A percentile compares a stretch with the other conserved stretches of the same genome.
These are phyloP conservation scores for Chamaea fasciata DNA, from an alignment of 2,113 vertebrate genomes.

Conservation along the genomic window DNA sequence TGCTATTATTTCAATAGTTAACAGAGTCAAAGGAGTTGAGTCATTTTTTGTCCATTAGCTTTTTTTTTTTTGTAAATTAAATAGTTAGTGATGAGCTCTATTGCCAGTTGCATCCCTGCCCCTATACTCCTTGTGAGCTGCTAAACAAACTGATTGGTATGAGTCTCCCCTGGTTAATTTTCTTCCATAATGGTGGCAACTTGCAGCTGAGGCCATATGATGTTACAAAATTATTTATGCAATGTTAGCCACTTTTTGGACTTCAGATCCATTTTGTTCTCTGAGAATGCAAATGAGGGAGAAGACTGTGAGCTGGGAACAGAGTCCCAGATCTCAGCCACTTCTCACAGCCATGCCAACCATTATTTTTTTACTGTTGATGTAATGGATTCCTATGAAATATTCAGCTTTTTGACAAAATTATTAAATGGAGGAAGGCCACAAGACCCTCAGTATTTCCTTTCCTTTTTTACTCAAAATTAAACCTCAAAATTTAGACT, in stretches of 20 bases:
- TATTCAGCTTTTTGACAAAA: slow-evolving; percentile 63
- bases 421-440: slow-evolving; percentile 60
- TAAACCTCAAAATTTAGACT: slow-evolving; percentile 27
- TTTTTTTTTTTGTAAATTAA: slow-evolving; percentile 21
- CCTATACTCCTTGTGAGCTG: slow-evolving; percentile 73
- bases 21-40: slow-evolving; percentile 4
- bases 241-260: slow-evolving; percentile 78
- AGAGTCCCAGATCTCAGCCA: slow-evolving; percentile 42
- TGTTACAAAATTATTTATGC: slow-evolving; percentile 83
- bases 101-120: slow-evolving; percentile 70
- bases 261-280: slow-evolving; percentile 68
- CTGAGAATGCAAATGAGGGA: slow-evolving; percentile 60
- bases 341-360: slow-evolving; percentile 40
- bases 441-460: slow-evolving; percentile 1
- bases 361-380: slow-evolving; percentile 60
- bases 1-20: neutral
- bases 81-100: slow-evolving; percentile 72
- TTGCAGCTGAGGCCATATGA: slow-evolving; percentile 83
- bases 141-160: slow-evolving; percentile 79
- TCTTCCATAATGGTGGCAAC: slow-evolving; percentile 77
- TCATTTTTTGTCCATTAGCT: slow-evolving; percentile 56
- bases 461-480: slow-evolving; percentile 25
- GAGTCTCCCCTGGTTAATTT: slow-evolving; percentile 84
- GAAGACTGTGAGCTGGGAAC: slow-evolving; percentile 66
- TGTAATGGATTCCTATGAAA: slow-evolving; percentile 57